Conservation (phyloP, 2,888 invertebrate genomes). For the Andrena trimmerana region DNA sequence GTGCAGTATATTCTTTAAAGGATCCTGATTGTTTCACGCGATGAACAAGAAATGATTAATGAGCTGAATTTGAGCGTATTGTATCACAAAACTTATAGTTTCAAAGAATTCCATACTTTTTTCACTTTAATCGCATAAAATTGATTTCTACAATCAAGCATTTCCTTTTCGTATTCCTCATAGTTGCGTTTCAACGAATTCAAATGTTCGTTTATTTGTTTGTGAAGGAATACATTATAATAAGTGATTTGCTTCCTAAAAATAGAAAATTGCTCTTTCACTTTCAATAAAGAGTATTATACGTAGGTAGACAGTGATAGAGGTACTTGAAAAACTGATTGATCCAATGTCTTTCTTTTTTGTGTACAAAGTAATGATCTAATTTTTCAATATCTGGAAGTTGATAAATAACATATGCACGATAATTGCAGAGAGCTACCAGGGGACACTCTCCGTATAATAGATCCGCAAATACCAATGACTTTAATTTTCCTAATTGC, state of each 20-base stretch:
- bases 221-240: slow-evolving; percentile 61
- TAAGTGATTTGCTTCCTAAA: slow-evolving; percentile 64
- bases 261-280: slow-evolving; percentile 3
- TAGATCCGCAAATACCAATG: slow-evolving; percentile 67
- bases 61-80: neutral
- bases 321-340: slow-evolving; percentile 58
- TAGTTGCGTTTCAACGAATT: slow-evolving; percentile 40
- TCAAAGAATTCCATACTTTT: slow-evolving; percentile 20
- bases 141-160: slow-evolving; percentile 29
- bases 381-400: slow-evolving; percentile 64
- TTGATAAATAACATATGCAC: slow-evolving; percentile 60
- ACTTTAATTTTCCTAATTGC: slow-evolving; percentile 56
- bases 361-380: slow-evolving; percentile 63
- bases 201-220: slow-evolving; percentile 44
- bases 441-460: slow-evolving; percentile 73
- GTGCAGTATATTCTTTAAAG: neutral
- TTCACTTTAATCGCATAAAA: slow-evolving; percentile 17
- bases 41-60: slow-evolving; percentile 7
- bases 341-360: slow-evolving; percentile 57
- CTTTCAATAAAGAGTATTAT: neutral
- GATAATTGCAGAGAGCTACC: slow-evolving; percentile 68
- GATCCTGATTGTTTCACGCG: slow-evolving; percentile 11
- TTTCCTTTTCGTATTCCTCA: slow-evolving; percentile 33
- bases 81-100: neutral
- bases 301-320: neutral